Conservation (phyloP, 2,113 vertebrate genomes). For the Gracilinanus agilis region DNA sequence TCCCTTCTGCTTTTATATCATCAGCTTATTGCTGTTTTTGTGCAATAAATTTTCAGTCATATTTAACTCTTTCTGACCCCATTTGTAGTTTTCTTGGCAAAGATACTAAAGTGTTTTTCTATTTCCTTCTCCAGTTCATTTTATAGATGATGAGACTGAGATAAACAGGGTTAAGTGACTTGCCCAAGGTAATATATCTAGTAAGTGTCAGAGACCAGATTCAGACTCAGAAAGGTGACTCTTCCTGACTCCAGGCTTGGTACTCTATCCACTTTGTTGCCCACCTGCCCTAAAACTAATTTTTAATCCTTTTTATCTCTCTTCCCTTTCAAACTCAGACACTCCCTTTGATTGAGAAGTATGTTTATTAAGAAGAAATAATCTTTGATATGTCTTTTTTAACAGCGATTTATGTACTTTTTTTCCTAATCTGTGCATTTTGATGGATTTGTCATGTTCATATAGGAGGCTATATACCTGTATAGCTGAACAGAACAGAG, state of each 20-base stretch:
- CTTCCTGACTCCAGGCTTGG: no score
- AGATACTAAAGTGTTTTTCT: no score
- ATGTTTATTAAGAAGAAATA: background rate
- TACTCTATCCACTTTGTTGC: slow-evolving; percentile 25
- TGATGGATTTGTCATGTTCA: slow-evolving; percentile 6
- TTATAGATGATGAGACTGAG: no score
- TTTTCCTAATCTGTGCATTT: slow-evolving; percentile 24
- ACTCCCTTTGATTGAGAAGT: background rate
- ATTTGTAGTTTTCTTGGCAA: no score
- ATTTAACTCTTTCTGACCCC: no score
- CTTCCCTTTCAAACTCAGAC: background rate
- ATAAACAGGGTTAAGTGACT: no score
- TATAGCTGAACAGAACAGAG: slow-evolving; percentile 19
- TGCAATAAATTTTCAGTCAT: no score
- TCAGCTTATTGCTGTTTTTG: background rate
- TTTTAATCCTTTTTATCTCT: background rate
- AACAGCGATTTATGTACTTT: background rate
- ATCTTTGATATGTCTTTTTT: background rate
- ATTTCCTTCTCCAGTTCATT: no score
- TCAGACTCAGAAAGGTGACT: no score
- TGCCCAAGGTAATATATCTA: no score
- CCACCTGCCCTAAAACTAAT: background rate
- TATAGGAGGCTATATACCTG: background rate
- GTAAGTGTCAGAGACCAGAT: no score
- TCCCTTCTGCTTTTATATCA: slow-evolving; percentile 14